A percentile compares a stretch with the other conserved stretches of the same genome.
These are phyloP conservation scores for Hassar affinis DNA, from an alignment of 2,113 vertebrate species.

Conservation along the genomic window DNA sequence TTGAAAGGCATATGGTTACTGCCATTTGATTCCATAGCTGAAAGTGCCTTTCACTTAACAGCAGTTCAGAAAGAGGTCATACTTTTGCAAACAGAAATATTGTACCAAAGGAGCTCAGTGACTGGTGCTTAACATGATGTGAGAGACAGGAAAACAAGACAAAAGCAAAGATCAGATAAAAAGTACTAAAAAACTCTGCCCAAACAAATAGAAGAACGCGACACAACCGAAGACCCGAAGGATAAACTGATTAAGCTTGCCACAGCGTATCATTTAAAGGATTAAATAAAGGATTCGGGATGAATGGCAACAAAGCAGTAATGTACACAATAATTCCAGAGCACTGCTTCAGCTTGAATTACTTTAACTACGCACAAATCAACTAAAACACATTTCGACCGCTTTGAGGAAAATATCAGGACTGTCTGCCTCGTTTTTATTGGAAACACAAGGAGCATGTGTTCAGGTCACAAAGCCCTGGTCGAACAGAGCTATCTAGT, in stretches of 20 bases:
- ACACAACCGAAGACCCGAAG: constrained; percentile 27
- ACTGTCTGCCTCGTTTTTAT: constrained; percentile 56
- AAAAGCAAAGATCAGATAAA: constrained; percentile 61
- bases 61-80: constrained; percentile 76
- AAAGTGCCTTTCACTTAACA: constrained; percentile 72
- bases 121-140: constrained; percentile 63
- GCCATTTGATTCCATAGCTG: constrained; percentile 69
- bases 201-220: constrained; percentile 65
- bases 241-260: constrained; percentile 4
- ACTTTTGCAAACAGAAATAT: constrained; percentile 74
- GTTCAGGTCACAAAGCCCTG: constrained; percentile 60
- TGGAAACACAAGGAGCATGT: constrained; percentile 65
- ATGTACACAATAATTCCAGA: constrained; percentile 1
- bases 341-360: constrained; percentile 14
- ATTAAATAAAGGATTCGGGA: constrained; percentile 7
- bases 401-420: constrained; percentile 60
- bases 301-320: neutral
- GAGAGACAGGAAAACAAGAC: constrained; percentile 54
- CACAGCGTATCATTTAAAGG: neutral
- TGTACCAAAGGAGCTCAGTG: constrained; percentile 61
- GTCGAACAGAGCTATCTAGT: constrained; percentile 65
- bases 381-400: constrained; percentile 40
- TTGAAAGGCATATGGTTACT: constrained; percentile 70
- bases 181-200: constrained; percentile 70
- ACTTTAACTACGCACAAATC: constrained; percentile 10